phyloP scores from a whole-genome alignment of 2,888 invertebrate species.

The Zygothrica quintamaculata region DNA sequence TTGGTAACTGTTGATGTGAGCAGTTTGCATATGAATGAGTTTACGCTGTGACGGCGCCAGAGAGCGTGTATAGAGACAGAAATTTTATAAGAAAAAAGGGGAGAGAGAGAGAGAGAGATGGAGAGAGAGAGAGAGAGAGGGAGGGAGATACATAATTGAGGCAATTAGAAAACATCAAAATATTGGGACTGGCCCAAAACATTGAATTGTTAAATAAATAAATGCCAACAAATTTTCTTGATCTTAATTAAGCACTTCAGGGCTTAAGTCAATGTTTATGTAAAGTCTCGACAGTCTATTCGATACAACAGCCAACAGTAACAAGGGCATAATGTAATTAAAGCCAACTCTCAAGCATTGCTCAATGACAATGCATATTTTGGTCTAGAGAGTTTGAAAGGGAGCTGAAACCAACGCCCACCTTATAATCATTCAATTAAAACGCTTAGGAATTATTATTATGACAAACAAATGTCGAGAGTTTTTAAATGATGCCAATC shows the following conservation, averaged over 20 bases:
- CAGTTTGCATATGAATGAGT: conserved; percentile 77
- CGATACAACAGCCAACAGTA: conserved; percentile 29
- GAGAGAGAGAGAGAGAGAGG: conserved; percentile 11
- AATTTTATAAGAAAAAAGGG: too few relatives aligned
- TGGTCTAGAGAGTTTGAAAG: conserved; percentile 23
- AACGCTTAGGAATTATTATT: conserved; percentile 77
- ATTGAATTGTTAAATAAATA: conserved; percentile 73
- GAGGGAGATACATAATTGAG: conserved; percentile 74
- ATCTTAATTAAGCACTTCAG: conserved; percentile 79
- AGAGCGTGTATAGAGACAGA: too few relatives aligned
- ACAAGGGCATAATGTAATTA: conserved; percentile 56
- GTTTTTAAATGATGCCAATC: conserved; percentile 70
- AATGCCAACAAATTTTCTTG: conserved; percentile 59
- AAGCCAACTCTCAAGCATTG: conserved; percentile 65
- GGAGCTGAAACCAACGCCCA: conserved; percentile 66
- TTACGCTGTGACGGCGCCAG: conserved; percentile 62
- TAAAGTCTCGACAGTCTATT: conserved; percentile 51
- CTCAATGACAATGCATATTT: conserved; percentile 59
- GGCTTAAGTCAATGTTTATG: conserved; percentile 64
- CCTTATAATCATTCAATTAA: conserved; percentile 77
- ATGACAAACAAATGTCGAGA: conserved; percentile 75
- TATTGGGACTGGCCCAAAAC: conserved; percentile 57
- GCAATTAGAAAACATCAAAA: conserved; percentile 79
- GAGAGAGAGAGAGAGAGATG: conserved; percentile 21
- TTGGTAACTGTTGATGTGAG: conserved; percentile 44